These are phyloP conservation scores for Buphagus erythrorhynchus DNA, from an alignment of 2,797 vertebrate species.

Conservation along the genomic window DNA sequence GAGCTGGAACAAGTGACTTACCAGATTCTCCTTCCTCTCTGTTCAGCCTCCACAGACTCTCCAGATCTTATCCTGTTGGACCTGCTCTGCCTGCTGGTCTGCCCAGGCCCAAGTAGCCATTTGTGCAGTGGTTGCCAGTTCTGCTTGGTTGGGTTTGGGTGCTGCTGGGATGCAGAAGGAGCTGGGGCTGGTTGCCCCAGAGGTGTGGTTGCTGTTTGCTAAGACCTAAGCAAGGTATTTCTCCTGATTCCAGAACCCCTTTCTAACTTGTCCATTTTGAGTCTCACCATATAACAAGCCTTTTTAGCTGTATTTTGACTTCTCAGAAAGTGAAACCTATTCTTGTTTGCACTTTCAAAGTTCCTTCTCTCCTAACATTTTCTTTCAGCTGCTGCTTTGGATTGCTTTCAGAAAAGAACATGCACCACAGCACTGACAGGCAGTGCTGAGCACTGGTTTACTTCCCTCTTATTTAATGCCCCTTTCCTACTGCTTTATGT, in stretches of 20 bases:
- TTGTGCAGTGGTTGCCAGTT: not conserved
- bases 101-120: not conserved
- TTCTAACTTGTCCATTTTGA: not conserved
- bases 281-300: not conserved
- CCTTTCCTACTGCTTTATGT: not conserved
- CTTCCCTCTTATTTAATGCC: not conserved
- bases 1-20: slow-evolving; percentile 48
- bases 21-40: slow-evolving; percentile 75
- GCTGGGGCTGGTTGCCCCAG: slow-evolving; percentile 12
- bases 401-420: not conserved
- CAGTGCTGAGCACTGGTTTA: not conserved
- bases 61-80: slow-evolving; percentile 81
- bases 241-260: slow-evolving; percentile 44
- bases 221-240: slow-evolving; percentile 73
- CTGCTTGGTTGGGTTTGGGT: not conserved
- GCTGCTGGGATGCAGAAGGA: slow-evolving; percentile 13
- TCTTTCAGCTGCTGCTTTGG: not conserved
- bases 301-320: not conserved
- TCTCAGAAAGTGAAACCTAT: not conserved
- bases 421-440: not conserved
- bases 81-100: slow-evolving; percentile 44
- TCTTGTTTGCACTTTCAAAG: not conserved
- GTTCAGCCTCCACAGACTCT: slow-evolving; percentile 78
- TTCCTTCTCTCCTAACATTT: not conserved
- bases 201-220: slow-evolving; percentile 56